Conservation (phyloP, 2,113 vertebrate species). For the Rutilus rutilus region DNA sequence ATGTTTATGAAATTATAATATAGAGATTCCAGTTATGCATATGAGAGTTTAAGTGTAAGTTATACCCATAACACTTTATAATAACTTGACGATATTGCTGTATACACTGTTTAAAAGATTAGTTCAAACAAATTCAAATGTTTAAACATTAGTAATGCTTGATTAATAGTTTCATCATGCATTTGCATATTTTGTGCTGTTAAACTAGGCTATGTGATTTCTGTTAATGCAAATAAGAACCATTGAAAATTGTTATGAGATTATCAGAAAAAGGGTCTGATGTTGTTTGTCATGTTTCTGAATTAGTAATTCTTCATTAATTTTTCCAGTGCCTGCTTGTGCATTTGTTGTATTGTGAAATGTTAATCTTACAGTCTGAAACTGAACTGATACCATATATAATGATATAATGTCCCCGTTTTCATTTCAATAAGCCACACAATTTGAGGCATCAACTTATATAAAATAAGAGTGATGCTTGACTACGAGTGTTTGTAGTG, state of each 20-base stretch:
- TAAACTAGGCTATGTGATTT: not conserved
- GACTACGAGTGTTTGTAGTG: too few species aligned
- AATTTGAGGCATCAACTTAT: too few species aligned
- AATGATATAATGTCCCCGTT: too few species aligned
- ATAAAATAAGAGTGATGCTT: too few species aligned
- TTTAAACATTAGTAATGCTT: not conserved
- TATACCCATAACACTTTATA: too few species aligned
- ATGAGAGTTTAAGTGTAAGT: not conserved
- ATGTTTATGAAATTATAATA: not conserved
- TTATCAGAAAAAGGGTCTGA: not conserved
- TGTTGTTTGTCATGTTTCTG: not conserved
- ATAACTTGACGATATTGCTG: too few species aligned
- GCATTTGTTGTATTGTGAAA: not conserved
- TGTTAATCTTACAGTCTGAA: too few species aligned
- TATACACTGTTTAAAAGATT: too few species aligned
- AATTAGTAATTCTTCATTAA: not conserved
- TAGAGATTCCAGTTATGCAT: not conserved
- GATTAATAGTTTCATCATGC: not conserved
- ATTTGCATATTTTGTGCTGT: not conserved
- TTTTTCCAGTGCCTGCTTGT: not conserved
- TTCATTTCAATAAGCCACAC: too few species aligned
- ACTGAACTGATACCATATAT: too few species aligned
- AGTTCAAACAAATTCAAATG: too few species aligned
- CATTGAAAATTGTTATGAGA: not conserved
- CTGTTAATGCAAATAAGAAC: not conserved